Evolutionary conservation across 2,888 invertebrate genomes (phyloP), one percentile per base, ranked within the genome.

Genomic region (Leucophenga maculata): DNA sequence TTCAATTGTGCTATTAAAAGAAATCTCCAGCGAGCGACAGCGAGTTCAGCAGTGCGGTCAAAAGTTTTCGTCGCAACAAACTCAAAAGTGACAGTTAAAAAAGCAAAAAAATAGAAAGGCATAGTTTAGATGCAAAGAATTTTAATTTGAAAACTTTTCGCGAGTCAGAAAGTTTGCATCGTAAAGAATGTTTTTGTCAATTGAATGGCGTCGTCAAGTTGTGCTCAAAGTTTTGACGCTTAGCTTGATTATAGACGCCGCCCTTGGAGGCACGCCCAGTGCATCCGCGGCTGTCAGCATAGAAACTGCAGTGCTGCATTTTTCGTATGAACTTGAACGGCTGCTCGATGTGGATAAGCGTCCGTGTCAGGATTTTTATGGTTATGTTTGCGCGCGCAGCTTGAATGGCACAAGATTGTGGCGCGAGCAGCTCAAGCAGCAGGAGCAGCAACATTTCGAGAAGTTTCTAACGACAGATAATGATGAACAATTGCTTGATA

Each of bases 281-380:
- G 14, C 32, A 14, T 14, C 16, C 65, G 18, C 57, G 54, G 52
- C 59, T 48, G 50, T 39, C 57, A 77, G 72, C 66, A 69, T 78
- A 11, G 81, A 85, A 39, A 79, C 79, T 54, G 85, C 85, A 54
- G 72, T 86, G 14, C 20, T 80, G 70, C 77, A 73, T 46, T 85
- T 86, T 22, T 77, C 81, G 3, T 82, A 82, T 64, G 82, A 86
- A 31, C 65, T 88, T 44, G 80, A 83, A 20, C 80, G 77, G 18
- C 78, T 82, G 69, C 54, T 87, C 65, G 85, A 87, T 69, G 67
- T 55, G 0, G 75, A 73, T 3, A 77, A 73, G 52, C 73, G 75
- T 18, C 87, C 87, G 3, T 87, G 87, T 55, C 77, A 84, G 50
- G 86, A 87, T 68, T 87, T 87, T 20, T 86, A 84, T 70, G 83